Base-by-base conservation (phyloP, 1,140 invertebrate species). In the Mactra quadrangularis region DNA sequence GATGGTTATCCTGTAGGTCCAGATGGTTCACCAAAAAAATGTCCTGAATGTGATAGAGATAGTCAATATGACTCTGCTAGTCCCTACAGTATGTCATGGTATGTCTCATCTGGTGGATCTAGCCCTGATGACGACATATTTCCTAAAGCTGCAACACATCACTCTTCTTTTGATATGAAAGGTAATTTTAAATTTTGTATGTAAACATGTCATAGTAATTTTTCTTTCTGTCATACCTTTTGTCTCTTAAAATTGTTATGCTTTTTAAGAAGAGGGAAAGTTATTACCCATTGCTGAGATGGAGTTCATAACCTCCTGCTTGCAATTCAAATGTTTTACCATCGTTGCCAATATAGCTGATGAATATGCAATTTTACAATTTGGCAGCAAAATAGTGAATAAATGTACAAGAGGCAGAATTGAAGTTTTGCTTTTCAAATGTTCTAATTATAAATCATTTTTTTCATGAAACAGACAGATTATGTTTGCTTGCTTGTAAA, bases 1-100 rank as follows among this genome's bases (percentile, higher is more conserved):
- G 91, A 92, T 85, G 88, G 89, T 13, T 90, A 89, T 52, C 89
- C 89, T 2, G 62, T 87, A 17, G 91, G 91, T 3, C 91, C 91
- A 31, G 66, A 87, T 66, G 86, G 81, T 19, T 88, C 86, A 41
- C 90, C 90, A 0, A 72, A 83, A 11, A 64, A 35, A 29, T 92
- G 91, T 78, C 33, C 38, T 15, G 79, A 84, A 1, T 92, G 91
- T 86, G 85, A 90, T 59, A 72, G 68, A 38, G 88, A 89, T 72
- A 89, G 86, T 72, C 85, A 89, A 82, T 89, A 90, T 86, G 87
- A 89, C 70, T 91, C 90, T 15, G 89, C 87, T 11, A 90, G 89
- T 83, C 88, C 89, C 25, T 68, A 60, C 50, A 90, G 88, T 82
- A 74, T 70, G 3, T 87, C 87, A 31, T 92, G 91, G 90, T 89